Evolutionary conservation across 2,888 invertebrate species (phyloP).

Genomic region (Metalampra italica): DNA sequence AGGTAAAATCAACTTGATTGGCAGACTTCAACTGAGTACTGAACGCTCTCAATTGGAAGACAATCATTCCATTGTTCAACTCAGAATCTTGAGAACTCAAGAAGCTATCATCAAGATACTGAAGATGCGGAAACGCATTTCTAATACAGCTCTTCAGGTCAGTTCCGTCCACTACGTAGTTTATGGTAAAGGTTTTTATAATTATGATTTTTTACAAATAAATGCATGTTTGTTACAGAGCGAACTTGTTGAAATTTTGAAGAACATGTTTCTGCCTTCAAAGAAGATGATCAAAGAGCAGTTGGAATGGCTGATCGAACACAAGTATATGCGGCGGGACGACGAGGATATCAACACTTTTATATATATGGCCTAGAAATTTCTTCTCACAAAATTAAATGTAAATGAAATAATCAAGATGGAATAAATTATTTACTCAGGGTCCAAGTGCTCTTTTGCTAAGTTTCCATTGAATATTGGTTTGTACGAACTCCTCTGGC

Average conservation of each 20-base stretch:
- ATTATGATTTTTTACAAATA: not conserved
- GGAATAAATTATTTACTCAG: slow-evolving; percentile 64
- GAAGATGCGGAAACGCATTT: slow-evolving; percentile 97
- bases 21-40: slow-evolving; percentile 95
- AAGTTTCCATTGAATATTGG: too few relatives aligned
- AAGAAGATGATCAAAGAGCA: slow-evolving; percentile 99
- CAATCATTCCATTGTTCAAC: slow-evolving; percentile 98
- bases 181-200: not conserved
- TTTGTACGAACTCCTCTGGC: too few relatives aligned
- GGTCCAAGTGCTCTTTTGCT: slow-evolving; percentile 10
- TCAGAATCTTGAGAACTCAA: slow-evolving; percentile 94
- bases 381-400: slow-evolving; percentile 34
- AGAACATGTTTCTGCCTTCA: slow-evolving; percentile 99
- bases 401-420: slow-evolving; percentile 38
- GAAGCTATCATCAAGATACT: slow-evolving; percentile 99
- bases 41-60: slow-evolving; percentile 98
- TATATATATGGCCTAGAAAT: slow-evolving; percentile 94
- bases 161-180: slow-evolving; percentile 5
- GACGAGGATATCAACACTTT: slow-evolving; percentile 98
- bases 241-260: slow-evolving; percentile 97
- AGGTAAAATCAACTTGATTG: slow-evolving; percentile 97
- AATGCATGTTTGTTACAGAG: slow-evolving; percentile 74
- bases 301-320: slow-evolving; percentile 99
- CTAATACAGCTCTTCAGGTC: slow-evolving; percentile 95
- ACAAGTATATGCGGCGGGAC: slow-evolving; percentile 97